phyloP scores from a whole-genome alignment of 2,888 invertebrate species.

The Dynastes hyllus region DNA sequence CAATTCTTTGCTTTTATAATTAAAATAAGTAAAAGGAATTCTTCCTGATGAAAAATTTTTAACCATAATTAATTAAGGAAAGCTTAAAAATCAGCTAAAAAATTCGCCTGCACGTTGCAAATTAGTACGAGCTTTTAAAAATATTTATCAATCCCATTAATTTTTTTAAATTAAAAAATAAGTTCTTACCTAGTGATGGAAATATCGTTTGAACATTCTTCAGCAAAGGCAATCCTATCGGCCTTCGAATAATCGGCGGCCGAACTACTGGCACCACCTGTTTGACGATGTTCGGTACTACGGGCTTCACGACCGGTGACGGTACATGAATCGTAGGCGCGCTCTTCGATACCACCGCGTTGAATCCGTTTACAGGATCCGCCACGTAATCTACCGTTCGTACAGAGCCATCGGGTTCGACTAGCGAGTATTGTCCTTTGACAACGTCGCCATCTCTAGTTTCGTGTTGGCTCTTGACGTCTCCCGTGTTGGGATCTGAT shows the following conservation, averaged over 20 bases:
- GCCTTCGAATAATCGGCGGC: slow-evolving; percentile 36
- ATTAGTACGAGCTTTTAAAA: no score
- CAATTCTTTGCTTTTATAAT: no score
- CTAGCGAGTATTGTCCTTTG: slow-evolving; percentile 70
- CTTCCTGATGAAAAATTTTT: no score
- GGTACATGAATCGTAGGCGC: slow-evolving; percentile 72
- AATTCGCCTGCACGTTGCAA: no score
- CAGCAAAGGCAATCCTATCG: slow-evolving; percentile 67
- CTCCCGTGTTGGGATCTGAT: slow-evolving; percentile 78
- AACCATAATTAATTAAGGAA: no score
- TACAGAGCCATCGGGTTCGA: slow-evolving; percentile 71
- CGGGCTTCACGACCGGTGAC: slow-evolving; percentile 55
- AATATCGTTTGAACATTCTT: slow-evolving; percentile 58
- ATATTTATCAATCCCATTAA: no score
- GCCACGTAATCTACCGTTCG: slow-evolving; percentile 74
- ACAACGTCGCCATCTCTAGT: slow-evolving; percentile 78
- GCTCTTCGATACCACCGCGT: slow-evolving; percentile 74
- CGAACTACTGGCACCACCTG: slow-evolving; percentile 61
- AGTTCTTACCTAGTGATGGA: slow-evolving; percentile 60
- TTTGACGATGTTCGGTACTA: slow-evolving; percentile 61
- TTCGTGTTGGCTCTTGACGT: slow-evolving; percentile 77
- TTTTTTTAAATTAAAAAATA: no score
- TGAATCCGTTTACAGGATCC: slow-evolving; percentile 75
- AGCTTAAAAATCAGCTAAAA: no score
- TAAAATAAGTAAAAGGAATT: no score